Evolutionary conservation across 2,888 invertebrate genomes (phyloP), one percentile per base, ranked within the genome.

Genomic region (Panzeria rudis): DNA sequence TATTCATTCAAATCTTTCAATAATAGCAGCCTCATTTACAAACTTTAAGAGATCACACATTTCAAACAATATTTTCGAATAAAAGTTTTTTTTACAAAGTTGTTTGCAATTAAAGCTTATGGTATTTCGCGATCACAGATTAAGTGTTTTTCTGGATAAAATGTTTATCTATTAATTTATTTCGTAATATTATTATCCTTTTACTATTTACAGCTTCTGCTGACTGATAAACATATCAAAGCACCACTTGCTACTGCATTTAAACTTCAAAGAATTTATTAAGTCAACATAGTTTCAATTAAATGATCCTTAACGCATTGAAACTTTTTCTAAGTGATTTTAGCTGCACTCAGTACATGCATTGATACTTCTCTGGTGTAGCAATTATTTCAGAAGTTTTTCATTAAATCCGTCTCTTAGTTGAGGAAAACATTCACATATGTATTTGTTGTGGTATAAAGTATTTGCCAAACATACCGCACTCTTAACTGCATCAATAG

Each of bases 331-430:
- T 20, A 62, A 62, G 38, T 75, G 52, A 64, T 52, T 75, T 25
- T 17, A 41, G 41, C 38, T 41, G 52, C 52, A 62, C 23, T 29
- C 29, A 29, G 3, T 52, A 41, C 20, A 29, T 25, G 38, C 38
- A 75, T 38, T 50, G 2, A 38, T 17, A 62, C 20, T 47, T 61
- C 23, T 75, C 23, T 75, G 52, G 29, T n/a, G 50, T 50, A 64
- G 23, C 50, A 52, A 52, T 62, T 64, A 62, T 64, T 75, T 17
- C 17, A 62, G 1, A 54, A 73, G 73, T 61, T 62, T 73, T 61
- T 61, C 25, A 73, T 73, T 32, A 38, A 62, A 38, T 38, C 61
- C n/a, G n/a, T 62, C 52, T 2, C n/a, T 41, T 15, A 29, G 38
- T n/a, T 50, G 4, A 1, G 9, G 20, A 4, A 15, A 17, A 61